Base-by-base conservation (phyloP, 2,797 vertebrate genomes). In the Falco concolor region DNA sequence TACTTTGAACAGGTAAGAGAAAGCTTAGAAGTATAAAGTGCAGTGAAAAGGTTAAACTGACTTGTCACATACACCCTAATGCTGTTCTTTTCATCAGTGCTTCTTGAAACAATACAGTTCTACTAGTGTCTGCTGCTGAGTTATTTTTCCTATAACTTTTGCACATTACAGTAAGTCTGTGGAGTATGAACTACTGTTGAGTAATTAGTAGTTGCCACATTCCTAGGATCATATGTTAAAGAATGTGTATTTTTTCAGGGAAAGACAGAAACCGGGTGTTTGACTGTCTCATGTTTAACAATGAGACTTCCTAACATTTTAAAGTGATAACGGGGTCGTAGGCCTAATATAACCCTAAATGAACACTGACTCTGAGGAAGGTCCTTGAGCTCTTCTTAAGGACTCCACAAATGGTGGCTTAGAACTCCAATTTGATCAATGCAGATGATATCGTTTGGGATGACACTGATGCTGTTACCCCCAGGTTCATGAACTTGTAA, bases 1-100 rank as follows among this genome's bases (percentile, higher is more conserved):
- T 87, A 98, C 98, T 53, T 98, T 99, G 94, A 98, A 98, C 97
- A 98, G 99, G 99, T 99, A 97, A 98, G 98, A 40, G 20, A 68
- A 75, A 70, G 52, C 53, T 64, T 40, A 52, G 30, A 83, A 54
- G 36, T 76, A 40, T 4, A 3, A 64, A 61, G 15, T 42, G 30
- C 52, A 80, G 47, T 87, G 34, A 47, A 74, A 72, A 77, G 16
- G 18, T 88, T 73, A 74, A 89, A 68, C 6, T 32, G 28, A 40
- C 8, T 30, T 84, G 20, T 88, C n/a, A 40, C 22, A 2, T 34
- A 19, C 3, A 45, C 9, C 22, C 13, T 65, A 61, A 23, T 32
- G 24, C 27, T 44, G 3, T 32, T 75, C 5, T 77, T 44, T 16
- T 22, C 5, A 25, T 68, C 30, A 36, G 23, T 50, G 25, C 52